Base-by-base conservation (phyloP, 2,888 invertebrate genomes). In the Lasius fuliginosus region DNA sequence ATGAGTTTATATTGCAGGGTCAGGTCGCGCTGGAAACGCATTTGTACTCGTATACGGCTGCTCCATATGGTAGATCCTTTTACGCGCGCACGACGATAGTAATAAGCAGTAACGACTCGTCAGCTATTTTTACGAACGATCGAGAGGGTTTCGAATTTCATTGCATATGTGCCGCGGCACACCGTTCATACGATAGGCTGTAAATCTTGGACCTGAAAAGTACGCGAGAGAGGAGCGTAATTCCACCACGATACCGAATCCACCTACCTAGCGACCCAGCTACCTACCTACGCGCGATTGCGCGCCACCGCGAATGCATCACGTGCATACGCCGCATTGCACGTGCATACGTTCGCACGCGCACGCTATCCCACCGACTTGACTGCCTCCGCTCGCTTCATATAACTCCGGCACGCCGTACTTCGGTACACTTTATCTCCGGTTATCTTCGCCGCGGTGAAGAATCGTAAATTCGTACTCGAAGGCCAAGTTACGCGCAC, bases 391-490 rank as follows among this genome's bases (percentile, higher is more conserved):
- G 53, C 76, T 27, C 36, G 71, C 76, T 83, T 67, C 64, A 65
- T 53, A n/a, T 81, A 85, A 82, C 65, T 67, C 53, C 71, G 60
- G 18, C 64, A 36, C 40, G 40, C 40, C 56, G 67, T 40, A 3
- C 71, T 30, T 53, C 81, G 56, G 62, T 71, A 82, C 83, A 77
- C 85, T 91, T 85, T 87, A 89, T 90, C 91, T 88, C 86, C 86
- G 89, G 87, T 88, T 90, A 90, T 90, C 90, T 90, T 79, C 65
- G 71, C 84, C 56, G 65, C 60, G 62, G 64, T 58, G 88, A 90
- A 82, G 85, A 90, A 90, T 91, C 90, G 90, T 91, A 90, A 91
- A 91, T 91, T 87, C 87, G 86, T 82, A 77, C 86, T 87, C 83
- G 75, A 77, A 86, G 82, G 82, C 76, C 49, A 87, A 87, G 81